Evolutionary conservation across 2,888 invertebrate genomes (phyloP), one percentile per base, ranked within the genome.

Genomic region (Apotomis betuletana): DNA sequence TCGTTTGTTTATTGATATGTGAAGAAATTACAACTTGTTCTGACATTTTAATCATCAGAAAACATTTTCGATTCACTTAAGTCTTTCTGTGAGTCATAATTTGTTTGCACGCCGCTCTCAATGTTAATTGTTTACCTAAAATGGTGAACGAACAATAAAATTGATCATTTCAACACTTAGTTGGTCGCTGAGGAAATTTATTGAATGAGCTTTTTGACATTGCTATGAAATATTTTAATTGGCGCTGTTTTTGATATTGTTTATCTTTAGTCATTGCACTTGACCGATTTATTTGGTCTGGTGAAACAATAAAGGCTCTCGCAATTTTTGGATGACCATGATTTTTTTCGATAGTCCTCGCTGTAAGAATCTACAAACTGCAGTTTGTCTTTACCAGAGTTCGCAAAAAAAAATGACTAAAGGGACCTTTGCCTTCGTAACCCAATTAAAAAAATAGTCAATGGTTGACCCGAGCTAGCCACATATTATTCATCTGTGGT

Each of bases 151-250:
- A 41, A 52, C 60, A 52, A 67, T 67, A 44, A 62, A 61, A 0
- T 61, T 70, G 49, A 65, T 49, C 4, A 52, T 67, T 70, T 71
- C 67, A 61, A 67, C 71, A 67, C 71, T 67, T 71, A 27, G 67
- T 3, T 13, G 38, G 57, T 52, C 27, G 6, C n/a, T 49, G 55
- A 27, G 61, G 54, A 10, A 44, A 71, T 62, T 62, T 71, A 71
- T 71, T 5, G 52, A 12, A 8, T 12, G 15, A 10, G 27, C 52
- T 57, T 59, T 63, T 67, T 52, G 67, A 62, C 59, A 58, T 41
- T 59, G 51, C 38, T 27, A 27, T 12, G 44, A n/a, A 15, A 38
- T 41, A 67, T n/a, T 54, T 60, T 67, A 70, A 70, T 67, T 55
- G 65, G 12, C 15, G 15, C 46, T n/a, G 15, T 4, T n/a, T 65